A percentile compares a stretch with the other conserved stretches of the same genome.
Evolutionary conservation across 2,113 vertebrate species (phyloP).

Genomic region (Nothoprocta pentlandii): DNA sequence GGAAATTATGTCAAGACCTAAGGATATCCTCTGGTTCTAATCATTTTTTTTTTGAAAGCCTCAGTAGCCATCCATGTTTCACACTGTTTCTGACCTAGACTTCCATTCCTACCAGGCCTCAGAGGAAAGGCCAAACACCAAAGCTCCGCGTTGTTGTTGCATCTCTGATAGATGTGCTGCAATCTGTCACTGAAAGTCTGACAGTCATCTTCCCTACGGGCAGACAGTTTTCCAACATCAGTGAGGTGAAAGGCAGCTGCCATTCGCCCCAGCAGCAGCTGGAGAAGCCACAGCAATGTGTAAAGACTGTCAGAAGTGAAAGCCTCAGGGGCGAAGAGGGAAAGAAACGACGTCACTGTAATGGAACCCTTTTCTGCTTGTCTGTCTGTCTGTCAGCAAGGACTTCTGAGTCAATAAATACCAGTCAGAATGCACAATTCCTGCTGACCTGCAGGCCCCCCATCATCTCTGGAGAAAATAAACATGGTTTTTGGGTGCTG

Average conservation of each 20-base stretch:
- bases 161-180: not conserved
- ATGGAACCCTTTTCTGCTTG: conserved; percentile 73
- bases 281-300: conserved; percentile 62
- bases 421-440: conserved; percentile 73
- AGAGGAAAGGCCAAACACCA: not conserved
- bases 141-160: not conserved
- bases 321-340: conserved; percentile 8
- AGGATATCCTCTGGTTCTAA: not conserved
- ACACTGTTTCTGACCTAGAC: not conserved
- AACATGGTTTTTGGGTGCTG: conserved; percentile 71
- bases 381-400: conserved; percentile 79
- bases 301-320: conserved; percentile 57
- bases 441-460: conserved; percentile 68
- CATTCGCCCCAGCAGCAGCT: conserved; percentile 51
- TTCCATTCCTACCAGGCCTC: not conserved
- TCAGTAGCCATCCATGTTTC: not conserved
- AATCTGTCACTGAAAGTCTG: not conserved
- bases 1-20: not conserved
- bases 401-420: conserved; percentile 84
- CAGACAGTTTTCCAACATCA: conserved; percentile 3
- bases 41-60: not conserved
- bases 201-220: not conserved
- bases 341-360: conserved; percentile 61
- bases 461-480: conserved; percentile 81
- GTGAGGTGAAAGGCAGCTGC: conserved; percentile 42